A percentile compares a stretch with the other conserved stretches of the same genome.
phyloP scores from a whole-genome alignment of 2,888 invertebrate genomes.

The Pecten maximus region DNA sequence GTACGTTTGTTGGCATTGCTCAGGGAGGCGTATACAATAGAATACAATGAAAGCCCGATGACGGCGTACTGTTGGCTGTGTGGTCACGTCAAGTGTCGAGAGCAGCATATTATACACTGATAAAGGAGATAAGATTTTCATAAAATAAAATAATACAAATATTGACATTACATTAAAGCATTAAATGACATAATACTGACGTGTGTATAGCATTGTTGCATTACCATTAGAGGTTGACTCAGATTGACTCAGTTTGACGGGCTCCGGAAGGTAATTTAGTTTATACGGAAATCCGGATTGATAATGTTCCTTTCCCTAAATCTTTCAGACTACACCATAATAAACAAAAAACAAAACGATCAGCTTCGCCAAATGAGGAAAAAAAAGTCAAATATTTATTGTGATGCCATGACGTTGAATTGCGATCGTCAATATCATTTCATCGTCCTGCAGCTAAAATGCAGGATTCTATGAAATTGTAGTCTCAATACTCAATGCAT shows the following conservation, averaged over 20 bases:
- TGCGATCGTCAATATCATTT: too few species aligned
- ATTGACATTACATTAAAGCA: constrained; percentile 33
- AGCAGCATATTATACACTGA: background rate
- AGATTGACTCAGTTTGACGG: background rate
- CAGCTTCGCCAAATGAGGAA: too few species aligned
- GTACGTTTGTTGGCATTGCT: background rate
- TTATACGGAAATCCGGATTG: background rate
- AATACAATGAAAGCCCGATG: background rate
- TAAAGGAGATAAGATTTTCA: constrained; percentile 1
- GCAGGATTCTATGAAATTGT: too few species aligned
- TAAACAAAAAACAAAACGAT: too few species aligned
- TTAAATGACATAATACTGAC: background rate
- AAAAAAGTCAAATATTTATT: too few species aligned
- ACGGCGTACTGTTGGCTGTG: background rate
- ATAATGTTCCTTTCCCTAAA: too few species aligned
- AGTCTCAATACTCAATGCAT: too few species aligned
- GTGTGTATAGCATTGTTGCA: background rate
- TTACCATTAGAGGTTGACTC: background rate
- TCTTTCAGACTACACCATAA: too few species aligned
- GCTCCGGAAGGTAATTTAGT: background rate
- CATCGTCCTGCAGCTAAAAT: too few species aligned
- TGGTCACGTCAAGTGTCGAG: background rate
- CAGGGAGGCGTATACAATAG: background rate
- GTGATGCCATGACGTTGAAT: too few species aligned
- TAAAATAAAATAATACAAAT: constrained; percentile 13